A percentile compares a stretch with the other conserved stretches of the same genome.
These are phyloP conservation scores for Microtus oregoni DNA, from an alignment of 2,113 vertebrate species.

Conservation along the genomic window DNA sequence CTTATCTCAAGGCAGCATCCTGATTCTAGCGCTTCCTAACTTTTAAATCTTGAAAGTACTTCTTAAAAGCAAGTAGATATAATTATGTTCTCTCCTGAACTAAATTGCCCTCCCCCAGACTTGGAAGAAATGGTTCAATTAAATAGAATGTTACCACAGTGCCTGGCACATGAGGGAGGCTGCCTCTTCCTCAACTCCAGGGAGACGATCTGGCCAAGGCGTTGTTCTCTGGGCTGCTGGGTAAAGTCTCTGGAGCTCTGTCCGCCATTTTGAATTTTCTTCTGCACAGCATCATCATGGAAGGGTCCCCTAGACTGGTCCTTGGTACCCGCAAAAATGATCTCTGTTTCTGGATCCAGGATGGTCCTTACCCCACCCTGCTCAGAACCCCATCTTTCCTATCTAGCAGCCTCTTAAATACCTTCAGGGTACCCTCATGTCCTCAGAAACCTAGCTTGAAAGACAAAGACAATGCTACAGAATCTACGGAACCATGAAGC, in stretches of 20 bases:
- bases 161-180: background rate
- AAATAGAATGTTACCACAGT: background rate
- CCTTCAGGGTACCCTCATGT: background rate
- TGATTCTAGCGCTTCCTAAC: background rate
- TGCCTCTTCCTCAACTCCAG: background rate
- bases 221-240: background rate
- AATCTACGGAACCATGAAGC: background rate
- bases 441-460: slow-evolving; percentile 1
- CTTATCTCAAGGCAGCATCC: background rate
- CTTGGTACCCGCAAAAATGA: background rate
- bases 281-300: fast-evolving
- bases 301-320: background rate
- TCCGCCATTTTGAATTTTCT: background rate
- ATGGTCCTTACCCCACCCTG: background rate
- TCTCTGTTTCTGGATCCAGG: no score
- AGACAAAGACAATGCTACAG: background rate
- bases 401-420: background rate
- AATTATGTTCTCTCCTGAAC: slow-evolving; percentile 59
- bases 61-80: slow-evolving; percentile 60
- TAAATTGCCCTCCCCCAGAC: slow-evolving; percentile 40
- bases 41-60: slow-evolving; percentile 28
- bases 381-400: no score
- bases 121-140: slow-evolving; percentile 9
- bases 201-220: background rate
- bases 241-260: background rate